Conservation (phyloP, 2,797 vertebrate genomes). For the Xenops minutus region DNA sequence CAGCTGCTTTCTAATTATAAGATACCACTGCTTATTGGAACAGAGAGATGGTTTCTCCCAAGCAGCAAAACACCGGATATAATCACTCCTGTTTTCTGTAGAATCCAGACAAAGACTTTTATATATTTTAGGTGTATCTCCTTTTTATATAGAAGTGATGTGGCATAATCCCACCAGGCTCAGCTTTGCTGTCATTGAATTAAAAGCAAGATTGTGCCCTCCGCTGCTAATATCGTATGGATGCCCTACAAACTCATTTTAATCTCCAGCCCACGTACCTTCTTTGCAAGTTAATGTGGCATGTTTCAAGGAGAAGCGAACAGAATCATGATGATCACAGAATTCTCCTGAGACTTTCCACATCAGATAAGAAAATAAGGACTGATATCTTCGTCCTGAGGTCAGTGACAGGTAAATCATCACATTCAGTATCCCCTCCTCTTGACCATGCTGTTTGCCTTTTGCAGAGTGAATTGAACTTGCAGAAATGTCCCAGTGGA, state of each 20-base stretch:
- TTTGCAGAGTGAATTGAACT: background rate
- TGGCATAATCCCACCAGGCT: background rate
- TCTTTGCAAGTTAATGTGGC: constrained; percentile 53
- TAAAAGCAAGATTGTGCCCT: constrained; percentile 3
- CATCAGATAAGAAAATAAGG: constrained; percentile 40
- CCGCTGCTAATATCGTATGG: background rate
- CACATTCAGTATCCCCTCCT: background rate
- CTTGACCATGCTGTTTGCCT: background rate
- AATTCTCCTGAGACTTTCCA: constrained; percentile 20
- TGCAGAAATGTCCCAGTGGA: background rate
- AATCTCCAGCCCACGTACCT: constrained; percentile 28
- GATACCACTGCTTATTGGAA: background rate
- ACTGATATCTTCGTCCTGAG: background rate
- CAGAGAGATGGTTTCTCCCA: background rate
- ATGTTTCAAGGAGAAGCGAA: constrained; percentile 53
- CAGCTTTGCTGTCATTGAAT: background rate
- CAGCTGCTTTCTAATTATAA: constrained; percentile 26
- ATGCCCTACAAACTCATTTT: constrained; percentile 17
- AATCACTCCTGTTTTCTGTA: background rate
- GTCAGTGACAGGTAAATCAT: constrained; percentile 10
- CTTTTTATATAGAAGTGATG: background rate
- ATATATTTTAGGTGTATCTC: background rate
- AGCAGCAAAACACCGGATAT: background rate
- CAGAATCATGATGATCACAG: background rate
- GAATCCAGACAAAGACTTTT: background rate